Evolutionary conservation across 2,797 vertebrate species (phyloP), one percentile per base, ranked within the genome.

Genomic region (Cygnus olor): DNA sequence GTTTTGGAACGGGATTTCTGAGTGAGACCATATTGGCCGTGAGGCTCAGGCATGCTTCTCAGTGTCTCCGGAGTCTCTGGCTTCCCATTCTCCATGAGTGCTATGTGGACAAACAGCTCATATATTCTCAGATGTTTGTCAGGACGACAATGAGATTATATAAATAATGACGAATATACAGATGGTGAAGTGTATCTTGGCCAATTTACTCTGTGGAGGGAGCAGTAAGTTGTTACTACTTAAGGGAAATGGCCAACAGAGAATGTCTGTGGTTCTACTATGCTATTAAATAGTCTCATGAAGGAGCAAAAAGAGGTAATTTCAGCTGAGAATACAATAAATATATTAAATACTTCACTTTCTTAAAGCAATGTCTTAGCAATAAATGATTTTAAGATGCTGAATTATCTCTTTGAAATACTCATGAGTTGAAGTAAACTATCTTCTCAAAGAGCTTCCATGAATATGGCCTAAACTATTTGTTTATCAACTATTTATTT

Each of bases 161-260:
- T 1, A 9, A 36, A 20, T 16, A 7, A 45, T 58, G 14, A n/a
- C 14, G 69, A 74, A 65, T 8, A 72, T 12, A 45, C 5, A 54
- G 20, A 32, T 47, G 13, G 3, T 25, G 28, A 64, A 53, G 15
- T 10, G 3, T 3, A 40, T 44, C 24, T 40, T 68, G 24, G 3
- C 0, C 10, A 28, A 72, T 85, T 85, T 0, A 0, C 36, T 72
- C 56, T 36, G 14, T 11, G 14, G 10, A 58, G 14, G 13, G 7
- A 85, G 12, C 15, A 69, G 10, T 6, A 53, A 30, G 1, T 10
- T 80, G 9, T 79, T 89, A 24, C 9, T 30, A 9, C 3, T 56
- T 14, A 36, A n/a, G 27, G 61, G 30, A 47, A 86, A 57, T 2
- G 45, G 7, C 12, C 45, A 66, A 20, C 1, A 49, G 11, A 53